phyloP scores from a whole-genome alignment of 2,113 vertebrate genomes.

The Oxyura jamaicensis region DNA sequence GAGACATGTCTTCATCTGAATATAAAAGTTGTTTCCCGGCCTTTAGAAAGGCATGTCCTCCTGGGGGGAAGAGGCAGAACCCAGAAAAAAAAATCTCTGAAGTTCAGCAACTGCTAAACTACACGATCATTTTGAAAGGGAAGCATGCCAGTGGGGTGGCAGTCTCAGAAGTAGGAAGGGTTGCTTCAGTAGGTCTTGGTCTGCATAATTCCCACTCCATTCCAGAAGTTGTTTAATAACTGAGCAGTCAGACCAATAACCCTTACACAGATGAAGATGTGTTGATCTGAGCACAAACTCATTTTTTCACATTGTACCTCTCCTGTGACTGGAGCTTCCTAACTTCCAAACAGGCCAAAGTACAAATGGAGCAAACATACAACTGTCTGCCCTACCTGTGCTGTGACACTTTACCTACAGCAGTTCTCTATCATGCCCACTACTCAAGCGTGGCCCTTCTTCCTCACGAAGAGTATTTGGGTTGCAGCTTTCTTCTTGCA shows the following conservation, averaged over 20 bases:
- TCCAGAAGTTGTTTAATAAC: neutral
- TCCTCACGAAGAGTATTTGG: neutral
- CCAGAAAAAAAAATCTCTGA: neutral
- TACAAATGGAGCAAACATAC: neutral
- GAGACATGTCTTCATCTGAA: neutral
- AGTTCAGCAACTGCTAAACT: neutral
- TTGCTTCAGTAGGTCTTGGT: neutral
- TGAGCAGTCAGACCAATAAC: neutral
- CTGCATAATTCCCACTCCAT: neutral
- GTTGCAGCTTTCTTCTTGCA: neutral
- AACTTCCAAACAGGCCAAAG: neutral
- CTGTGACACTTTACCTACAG: neutral
- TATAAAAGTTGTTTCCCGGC: neutral
- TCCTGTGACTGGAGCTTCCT: neutral
- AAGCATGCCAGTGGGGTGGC: neutral
- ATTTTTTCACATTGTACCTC: neutral
- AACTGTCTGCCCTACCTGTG: neutral
- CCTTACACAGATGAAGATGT: neutral
- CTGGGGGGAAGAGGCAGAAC: fast-evolving
- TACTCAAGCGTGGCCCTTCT: neutral
- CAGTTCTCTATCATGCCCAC: neutral
- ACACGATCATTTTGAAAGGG: neutral
- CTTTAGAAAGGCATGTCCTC: neutral
- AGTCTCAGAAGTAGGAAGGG: neutral
- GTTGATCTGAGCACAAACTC: neutral